These are phyloP conservation scores for Boulengerochromis microlepis DNA, from an alignment of 2,113 vertebrate species.

Conservation along the genomic window DNA sequence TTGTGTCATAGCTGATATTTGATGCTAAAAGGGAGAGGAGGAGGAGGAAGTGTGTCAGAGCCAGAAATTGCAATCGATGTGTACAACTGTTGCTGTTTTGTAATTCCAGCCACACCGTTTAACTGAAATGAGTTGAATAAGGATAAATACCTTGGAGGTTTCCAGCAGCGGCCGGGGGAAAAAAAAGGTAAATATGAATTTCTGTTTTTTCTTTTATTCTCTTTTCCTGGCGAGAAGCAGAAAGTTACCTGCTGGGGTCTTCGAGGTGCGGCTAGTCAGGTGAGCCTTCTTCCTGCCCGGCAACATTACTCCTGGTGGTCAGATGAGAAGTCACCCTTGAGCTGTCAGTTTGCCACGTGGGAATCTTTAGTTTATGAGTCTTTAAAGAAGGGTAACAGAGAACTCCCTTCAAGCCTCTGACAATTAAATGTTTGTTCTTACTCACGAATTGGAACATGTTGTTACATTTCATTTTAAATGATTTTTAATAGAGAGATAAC, in stretches of 20 bases:
- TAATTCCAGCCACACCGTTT: fast-evolving
- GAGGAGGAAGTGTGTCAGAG: constrained; percentile 15
- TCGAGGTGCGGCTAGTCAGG: background rate
- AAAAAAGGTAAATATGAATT: background rate
- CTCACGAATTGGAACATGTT: background rate
- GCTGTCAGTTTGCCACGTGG: background rate
- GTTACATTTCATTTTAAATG: background rate
- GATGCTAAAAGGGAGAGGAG: background rate
- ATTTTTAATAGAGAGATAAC: background rate
- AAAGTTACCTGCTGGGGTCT: background rate
- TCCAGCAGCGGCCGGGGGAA: background rate
- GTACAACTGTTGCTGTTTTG: background rate
- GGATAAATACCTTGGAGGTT: background rate
- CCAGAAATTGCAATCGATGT: background rate
- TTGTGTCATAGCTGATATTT: background rate
- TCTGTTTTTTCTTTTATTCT: background rate
- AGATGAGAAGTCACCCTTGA: background rate
- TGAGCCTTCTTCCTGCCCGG: background rate
- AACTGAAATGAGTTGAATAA: background rate
- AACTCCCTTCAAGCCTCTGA: background rate
- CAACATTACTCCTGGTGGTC: background rate
- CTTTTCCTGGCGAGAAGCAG: background rate
- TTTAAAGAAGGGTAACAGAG: background rate
- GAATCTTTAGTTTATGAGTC: fast-evolving
- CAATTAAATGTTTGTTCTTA: background rate